A percentile compares a stretch with the other conserved stretches of the same genome.
These are phyloP conservation scores for Augochlora pura DNA, from an alignment of 1,140 invertebrate genomes.

Conservation along the genomic window DNA sequence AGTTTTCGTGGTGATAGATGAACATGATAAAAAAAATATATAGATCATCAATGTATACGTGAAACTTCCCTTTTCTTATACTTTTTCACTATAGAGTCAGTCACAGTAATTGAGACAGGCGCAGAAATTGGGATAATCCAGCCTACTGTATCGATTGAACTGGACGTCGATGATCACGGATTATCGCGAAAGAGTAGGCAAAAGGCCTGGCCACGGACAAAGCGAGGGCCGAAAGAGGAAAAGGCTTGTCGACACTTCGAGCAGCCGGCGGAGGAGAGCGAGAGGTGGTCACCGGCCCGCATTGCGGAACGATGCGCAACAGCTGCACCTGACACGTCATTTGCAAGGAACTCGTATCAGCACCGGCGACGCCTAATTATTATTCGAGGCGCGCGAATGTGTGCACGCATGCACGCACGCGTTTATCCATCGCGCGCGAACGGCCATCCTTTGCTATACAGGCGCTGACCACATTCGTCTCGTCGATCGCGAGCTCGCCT, in stretches of 20 bases:
- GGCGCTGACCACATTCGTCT: slow-evolving; percentile 23
- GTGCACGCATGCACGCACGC: slow-evolving; percentile 46
- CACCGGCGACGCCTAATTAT: slow-evolving; percentile 73
- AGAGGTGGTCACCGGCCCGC: slow-evolving; percentile 67
- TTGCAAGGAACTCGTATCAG: slow-evolving; percentile 76
- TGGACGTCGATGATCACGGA: too few relatives aligned
- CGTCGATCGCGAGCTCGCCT: background rate
- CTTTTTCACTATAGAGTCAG: too few relatives aligned
- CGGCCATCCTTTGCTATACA: background rate
- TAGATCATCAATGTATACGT: too few relatives aligned
- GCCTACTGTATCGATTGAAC: too few relatives aligned
- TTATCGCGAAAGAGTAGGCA: too few relatives aligned
- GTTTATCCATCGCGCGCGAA: slow-evolving; percentile 36
- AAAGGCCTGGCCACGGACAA: slow-evolving; percentile 18
- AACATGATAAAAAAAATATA: too few relatives aligned
- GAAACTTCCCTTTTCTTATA: too few relatives aligned
- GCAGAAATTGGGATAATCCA: too few relatives aligned
- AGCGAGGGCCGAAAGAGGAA: slow-evolving; percentile 22
- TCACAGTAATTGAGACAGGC: too few relatives aligned
- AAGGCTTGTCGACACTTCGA: slow-evolving; percentile 8
- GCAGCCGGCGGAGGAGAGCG: slow-evolving; percentile 30
- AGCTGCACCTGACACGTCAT: slow-evolving; percentile 77
- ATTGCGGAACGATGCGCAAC: slow-evolving; percentile 78
- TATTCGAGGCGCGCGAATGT: slow-evolving; percentile 72
- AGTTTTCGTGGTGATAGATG: too few relatives aligned